phyloP scores from a whole-genome alignment of 2,113 vertebrate species.

The Pituophis catenifer region DNA sequence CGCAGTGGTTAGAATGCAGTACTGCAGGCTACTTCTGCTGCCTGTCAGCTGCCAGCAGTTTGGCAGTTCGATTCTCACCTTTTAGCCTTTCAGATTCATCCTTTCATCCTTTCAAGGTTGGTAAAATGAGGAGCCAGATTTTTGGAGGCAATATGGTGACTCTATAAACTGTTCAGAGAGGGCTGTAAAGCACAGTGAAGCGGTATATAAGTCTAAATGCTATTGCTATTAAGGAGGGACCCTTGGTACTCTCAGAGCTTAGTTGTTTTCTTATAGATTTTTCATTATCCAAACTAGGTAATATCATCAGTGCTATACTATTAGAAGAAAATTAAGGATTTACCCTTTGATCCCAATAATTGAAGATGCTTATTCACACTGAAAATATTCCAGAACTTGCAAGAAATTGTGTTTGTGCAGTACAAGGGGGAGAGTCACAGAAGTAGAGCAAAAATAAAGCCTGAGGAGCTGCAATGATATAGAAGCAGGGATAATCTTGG shows the following conservation, averaged over 20 bases:
- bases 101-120: too few relatives aligned
- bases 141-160: too few relatives aligned
- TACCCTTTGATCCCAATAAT: not conserved
- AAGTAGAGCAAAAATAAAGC: not conserved
- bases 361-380: not conserved
- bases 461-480: not conserved
- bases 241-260: not conserved
- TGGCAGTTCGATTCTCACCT: too few relatives aligned
- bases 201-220: too few relatives aligned
- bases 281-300: not conserved
- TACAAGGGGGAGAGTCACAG: not conserved
- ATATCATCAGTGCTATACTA: not conserved
- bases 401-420: not conserved
- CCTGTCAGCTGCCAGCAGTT: too few relatives aligned
- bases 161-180: too few relatives aligned
- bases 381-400: not conserved
- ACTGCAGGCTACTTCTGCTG: too few relatives aligned
- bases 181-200: too few relatives aligned
- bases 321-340: not conserved
- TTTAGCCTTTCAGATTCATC: too few relatives aligned
- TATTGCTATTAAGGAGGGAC: not conserved
- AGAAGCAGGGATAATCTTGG: not conserved
- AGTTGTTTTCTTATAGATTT: not conserved
- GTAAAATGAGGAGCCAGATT: too few relatives aligned
- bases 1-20: too few relatives aligned